Evolutionary conservation across 2,888 invertebrate species (phyloP).

Genomic region (Spisula subtruncata): DNA sequence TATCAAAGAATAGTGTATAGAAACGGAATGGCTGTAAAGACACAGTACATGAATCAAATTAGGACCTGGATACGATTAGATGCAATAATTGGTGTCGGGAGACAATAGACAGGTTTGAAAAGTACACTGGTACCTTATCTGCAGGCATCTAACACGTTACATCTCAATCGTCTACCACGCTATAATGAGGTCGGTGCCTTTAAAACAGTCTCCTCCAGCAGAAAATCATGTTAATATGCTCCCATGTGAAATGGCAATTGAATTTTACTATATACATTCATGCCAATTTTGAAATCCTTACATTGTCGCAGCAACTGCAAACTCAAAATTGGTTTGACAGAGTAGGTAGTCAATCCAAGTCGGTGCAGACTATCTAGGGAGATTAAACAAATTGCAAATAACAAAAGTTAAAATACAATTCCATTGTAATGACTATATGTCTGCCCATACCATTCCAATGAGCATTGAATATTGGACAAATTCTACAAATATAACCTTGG

Average conservation of each 20-base stretch:
- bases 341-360: not conserved
- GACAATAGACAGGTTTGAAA: not conserved
- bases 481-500: not conserved
- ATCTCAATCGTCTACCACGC: not conserved
- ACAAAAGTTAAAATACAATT: not conserved
- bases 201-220: not conserved
- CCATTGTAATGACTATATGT: not conserved
- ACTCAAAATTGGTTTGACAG: not conserved
- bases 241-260: not conserved
- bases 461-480: not conserved
- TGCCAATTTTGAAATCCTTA: not conserved
- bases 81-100: not conserved
- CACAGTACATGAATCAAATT: not conserved
- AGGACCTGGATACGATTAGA: not conserved
- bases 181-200: not conserved
- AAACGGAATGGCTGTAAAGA: not conserved
- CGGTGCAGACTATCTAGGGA: not conserved
- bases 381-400: slow-evolving; percentile 1
- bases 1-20: not conserved
- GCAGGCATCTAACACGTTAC: not conserved
- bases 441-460: not conserved
- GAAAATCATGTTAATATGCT: not conserved
- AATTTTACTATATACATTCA: not conserved
- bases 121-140: not conserved
- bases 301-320: not conserved